A percentile compares a stretch with the other conserved stretches of the same genome.
Evolutionary conservation across 2,888 invertebrate genomes (phyloP).

Genomic region (Chouioia cunea): DNA sequence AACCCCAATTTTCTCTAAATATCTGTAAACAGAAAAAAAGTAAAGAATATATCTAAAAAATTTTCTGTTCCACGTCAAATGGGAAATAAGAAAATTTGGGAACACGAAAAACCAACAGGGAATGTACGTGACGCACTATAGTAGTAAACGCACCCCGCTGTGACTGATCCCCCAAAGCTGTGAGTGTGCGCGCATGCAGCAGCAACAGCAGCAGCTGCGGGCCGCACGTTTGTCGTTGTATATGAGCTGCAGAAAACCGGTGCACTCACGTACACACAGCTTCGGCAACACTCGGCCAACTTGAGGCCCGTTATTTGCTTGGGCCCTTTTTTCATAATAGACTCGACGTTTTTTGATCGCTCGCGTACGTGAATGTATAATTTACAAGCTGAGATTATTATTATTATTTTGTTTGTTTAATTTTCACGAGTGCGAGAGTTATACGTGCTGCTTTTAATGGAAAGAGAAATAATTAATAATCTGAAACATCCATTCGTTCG

Average conservation of each 20-base stretch:
- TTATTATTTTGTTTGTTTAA: neutral
- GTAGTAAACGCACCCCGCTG: constrained; percentile 53
- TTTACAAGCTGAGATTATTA: neutral
- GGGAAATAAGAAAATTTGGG: no score
- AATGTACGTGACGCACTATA: constrained; percentile 7
- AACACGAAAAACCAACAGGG: no score
- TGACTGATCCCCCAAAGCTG: neutral
- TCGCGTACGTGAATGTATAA: neutral
- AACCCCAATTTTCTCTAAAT: no score
- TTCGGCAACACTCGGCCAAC: constrained; percentile 23
- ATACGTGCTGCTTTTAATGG: no score
- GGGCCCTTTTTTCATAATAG: no score
- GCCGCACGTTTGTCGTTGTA: neutral
- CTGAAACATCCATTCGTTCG: no score
- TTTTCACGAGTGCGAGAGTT: no score
- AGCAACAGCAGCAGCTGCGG: constrained; percentile 56
- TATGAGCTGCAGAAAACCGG: constrained; percentile 60
- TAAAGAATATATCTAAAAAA: no score
- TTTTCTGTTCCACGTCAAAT: no score
- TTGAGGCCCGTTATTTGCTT: constrained; percentile 69
- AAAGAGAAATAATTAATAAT: no score
- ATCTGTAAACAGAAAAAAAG: no score
- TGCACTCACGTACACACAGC: constrained; percentile 60
- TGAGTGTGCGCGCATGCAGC: constrained; percentile 47
- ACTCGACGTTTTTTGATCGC: neutral